Evolutionary conservation across 2,888 invertebrate species (phyloP), one percentile per base, ranked within the genome.

Genomic region (Dryobotodes eremita): DNA sequence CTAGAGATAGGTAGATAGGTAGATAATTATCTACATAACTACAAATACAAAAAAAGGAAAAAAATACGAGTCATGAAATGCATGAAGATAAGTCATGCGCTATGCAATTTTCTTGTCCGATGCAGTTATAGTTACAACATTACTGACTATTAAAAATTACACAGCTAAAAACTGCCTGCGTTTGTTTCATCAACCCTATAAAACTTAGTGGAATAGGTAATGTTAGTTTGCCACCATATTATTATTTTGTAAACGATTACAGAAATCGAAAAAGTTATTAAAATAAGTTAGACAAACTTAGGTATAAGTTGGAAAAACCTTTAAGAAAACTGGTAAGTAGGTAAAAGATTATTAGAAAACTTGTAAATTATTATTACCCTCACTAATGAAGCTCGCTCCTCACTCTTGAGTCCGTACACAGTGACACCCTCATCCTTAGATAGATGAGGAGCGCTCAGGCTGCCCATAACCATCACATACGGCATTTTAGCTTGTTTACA

Each of bases 391-490:
- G 90, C 92, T 57, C 97, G 93, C 92, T 97, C 97, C 65, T 97
- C 96, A 82, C 95, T 95, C 87, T 97, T 96, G 73, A 97, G 93
- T 80, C 97, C 97, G 85, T 96, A 96, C 69, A 97, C 96, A 50
- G 96, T 95, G 31, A 96, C 96, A 69, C 96, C 96, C 85, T 97
- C 97, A 88, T 96, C 96, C 89, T 96, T 96, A 10, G 95, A 95
- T 7, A 97, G 93, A 89, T 96, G 95, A 78, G 92, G 94, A 78
- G 96, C 94, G 83, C 94, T 96, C 42, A 97, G 93, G 90, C 95
- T 95, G 69, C 97, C 97, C 95, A 96, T 96, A 80, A 97, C 95
- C 96, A 97, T 97, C 75, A 97, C 94, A 89, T 97, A 97, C 85
- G 97, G 97, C 97, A 97, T 97, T 70, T 88, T 95, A 83, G 31